Base-by-base conservation (phyloP, 2,888 invertebrate species). In the Mesorhabditis spiculigera region DNA sequence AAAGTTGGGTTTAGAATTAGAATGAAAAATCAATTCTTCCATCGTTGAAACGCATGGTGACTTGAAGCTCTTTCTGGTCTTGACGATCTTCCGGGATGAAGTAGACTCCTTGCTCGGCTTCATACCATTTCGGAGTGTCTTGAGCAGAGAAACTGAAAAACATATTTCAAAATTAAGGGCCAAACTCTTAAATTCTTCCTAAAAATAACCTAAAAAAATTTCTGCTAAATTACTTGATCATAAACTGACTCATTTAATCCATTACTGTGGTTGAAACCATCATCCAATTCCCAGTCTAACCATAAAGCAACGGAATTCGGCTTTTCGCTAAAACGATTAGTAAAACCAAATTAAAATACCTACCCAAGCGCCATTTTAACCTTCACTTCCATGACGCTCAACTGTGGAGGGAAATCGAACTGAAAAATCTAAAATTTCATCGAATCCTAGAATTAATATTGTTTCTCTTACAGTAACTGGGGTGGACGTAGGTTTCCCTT, bases 281-380 rank as follows among this genome's bases (percentile, higher is more conserved):
- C 71, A 16, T 73, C 78, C 28, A 78, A 76, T 13, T 75, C 42
- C 77, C 76, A 82, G 43, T 82, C 81, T 70, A 80, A 75, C 83
- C 82, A 83, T 13, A 83, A 61, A 5, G 78, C 75, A 8, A 82
- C 65, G n/a, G 75, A 82, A 64, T 83, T 83, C 43, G 77, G 74
- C n/a, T 71, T 75, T 8, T 45, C 16, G 0, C 79, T 81, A 61
- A 58, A 78, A 68, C 72, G 75, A 8, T 45, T 16, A 0, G 78
- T 81, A 61, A 58, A 78, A 68, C 41, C 16, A 41, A 8, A 43
- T 10, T 16, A 43, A 58, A 63, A n/a, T 28, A 2, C 64, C n/a
- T 50, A 50, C 58, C n/a, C n/a, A n/a, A 50, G 58, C 3, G 58
- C 2, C 28, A 63, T 63, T n/a, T 63, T 41, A 8, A 28, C 8